Evolutionary conservation across 1,140 invertebrate genomes (phyloP).

Genomic region (Anagrus nilaparvatae): DNA sequence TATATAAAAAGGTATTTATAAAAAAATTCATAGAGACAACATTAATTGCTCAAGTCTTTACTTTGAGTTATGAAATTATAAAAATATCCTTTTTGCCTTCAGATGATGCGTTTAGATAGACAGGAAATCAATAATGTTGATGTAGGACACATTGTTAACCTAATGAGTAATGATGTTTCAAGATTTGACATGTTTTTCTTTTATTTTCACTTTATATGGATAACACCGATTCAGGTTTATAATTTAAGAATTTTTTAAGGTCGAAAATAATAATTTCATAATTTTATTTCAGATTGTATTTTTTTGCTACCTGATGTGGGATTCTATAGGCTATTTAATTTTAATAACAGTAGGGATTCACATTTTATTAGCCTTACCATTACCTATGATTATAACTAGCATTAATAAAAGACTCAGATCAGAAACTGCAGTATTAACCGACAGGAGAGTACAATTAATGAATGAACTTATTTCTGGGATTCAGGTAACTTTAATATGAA

Average conservation of each 20-base stretch:
- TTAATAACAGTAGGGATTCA: slow-evolving; percentile 60
- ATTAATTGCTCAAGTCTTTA: no score
- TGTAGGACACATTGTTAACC: slow-evolving; percentile 75
- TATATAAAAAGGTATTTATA: slow-evolving; percentile 58
- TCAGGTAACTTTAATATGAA: no score
- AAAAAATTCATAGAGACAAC: no score
- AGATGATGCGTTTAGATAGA: no score
- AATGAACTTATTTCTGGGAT: slow-evolving; percentile 54
- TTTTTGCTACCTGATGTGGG: slow-evolving; percentile 56
- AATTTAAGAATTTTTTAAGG: no score
- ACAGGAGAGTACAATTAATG: slow-evolving; percentile 51
- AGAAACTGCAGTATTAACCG: slow-evolving; percentile 42
- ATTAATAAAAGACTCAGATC: slow-evolving; percentile 43
- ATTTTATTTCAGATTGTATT: slow-evolving; percentile 43
- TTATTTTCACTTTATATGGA: slow-evolving; percentile 54
- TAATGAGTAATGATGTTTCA: slow-evolving; percentile 71
- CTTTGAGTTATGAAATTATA: no score
- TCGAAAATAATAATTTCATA: no score
- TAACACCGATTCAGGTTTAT: slow-evolving; percentile 52
- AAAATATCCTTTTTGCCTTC: no score
- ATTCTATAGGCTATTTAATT: slow-evolving; percentile 53
- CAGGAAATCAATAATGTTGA: no score
- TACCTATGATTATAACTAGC: slow-evolving; percentile 54
- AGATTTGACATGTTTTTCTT: slow-evolving; percentile 52
- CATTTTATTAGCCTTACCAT: slow-evolving; percentile 49